Percentiles rank a stretch among this genome's conserved stretches.
These are phyloP conservation scores for Trichonephila clavipes DNA, from an alignment of 1,140 invertebrate species.

Conservation along the genomic window DNA sequence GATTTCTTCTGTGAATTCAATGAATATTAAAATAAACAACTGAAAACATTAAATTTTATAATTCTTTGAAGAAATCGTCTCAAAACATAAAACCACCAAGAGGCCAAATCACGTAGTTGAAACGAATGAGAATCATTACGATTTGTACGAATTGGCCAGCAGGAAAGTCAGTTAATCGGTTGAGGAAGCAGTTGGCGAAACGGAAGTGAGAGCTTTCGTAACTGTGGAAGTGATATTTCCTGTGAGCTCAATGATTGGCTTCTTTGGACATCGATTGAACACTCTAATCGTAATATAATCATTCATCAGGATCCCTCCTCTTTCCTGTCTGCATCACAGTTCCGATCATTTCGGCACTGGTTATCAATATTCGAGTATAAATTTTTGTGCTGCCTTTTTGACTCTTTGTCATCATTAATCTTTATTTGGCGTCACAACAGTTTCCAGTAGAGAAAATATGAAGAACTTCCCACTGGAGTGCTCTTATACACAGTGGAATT, in stretches of 20 bases:
- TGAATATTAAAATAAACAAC: too few species aligned
- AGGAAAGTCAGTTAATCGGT: not conserved
- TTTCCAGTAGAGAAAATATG: not conserved
- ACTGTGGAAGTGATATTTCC: not conserved
- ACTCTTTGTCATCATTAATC: constrained; percentile 11
- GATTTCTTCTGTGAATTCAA: too few species aligned
- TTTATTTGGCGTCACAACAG: constrained; percentile 41
- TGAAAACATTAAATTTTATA: too few species aligned
- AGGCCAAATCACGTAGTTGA: too few species aligned
- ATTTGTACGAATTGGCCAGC: not conserved
- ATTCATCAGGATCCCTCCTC: constrained; percentile 26
- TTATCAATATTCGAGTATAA: constrained; percentile 46
- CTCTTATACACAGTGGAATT: not conserved
- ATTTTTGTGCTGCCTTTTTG: constrained; percentile 39
- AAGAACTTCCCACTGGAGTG: not conserved
- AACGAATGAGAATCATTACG: too few species aligned
- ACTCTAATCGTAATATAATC: constrained; percentile 39
- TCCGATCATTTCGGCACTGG: constrained; percentile 33
- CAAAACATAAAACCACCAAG: too few species aligned
- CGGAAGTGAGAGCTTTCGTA: not conserved
- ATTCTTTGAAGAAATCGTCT: too few species aligned
- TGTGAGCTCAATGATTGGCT: not conserved
- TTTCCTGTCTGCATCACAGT: constrained; percentile 49
- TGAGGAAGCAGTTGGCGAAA: not conserved
- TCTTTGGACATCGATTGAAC: not conserved